phyloP scores from a whole-genome alignment of 1,140 invertebrate genomes.

The Battus philenor region DNA sequence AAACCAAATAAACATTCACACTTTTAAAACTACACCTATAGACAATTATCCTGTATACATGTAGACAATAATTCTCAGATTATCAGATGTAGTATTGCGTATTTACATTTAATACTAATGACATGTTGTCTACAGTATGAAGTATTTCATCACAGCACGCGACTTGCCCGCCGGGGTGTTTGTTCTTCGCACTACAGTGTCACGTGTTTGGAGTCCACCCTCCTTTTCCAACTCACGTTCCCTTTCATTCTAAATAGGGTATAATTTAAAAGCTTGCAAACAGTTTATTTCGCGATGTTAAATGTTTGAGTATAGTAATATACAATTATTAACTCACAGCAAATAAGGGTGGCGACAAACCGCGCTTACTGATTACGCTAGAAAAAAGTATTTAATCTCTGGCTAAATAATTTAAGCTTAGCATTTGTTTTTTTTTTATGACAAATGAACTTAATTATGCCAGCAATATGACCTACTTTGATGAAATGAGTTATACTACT shows the following conservation, averaged over 20 bases:
- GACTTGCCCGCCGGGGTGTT: slow-evolving; percentile 30
- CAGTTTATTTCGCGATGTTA: slow-evolving; percentile 9
- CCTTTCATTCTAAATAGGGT: slow-evolving; percentile 14
- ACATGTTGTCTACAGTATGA: background rate
- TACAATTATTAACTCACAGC: slow-evolving; percentile 12
- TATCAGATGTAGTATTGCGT: no score
- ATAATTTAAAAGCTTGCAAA: slow-evolving; percentile 14
- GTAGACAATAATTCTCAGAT: no score
- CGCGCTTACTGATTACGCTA: no score
- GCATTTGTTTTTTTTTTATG: no score
- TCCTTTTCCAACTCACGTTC: background rate
- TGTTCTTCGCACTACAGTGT: slow-evolving; percentile 28
- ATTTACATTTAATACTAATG: background rate
- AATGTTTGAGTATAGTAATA: slow-evolving; percentile 13
- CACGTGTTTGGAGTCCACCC: slow-evolving; percentile 5
- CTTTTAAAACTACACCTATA: no score
- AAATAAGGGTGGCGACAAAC: background rate
- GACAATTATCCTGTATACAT: no score
- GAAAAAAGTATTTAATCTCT: no score
- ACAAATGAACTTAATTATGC: no score
- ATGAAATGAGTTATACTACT: no score
- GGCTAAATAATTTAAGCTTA: no score
- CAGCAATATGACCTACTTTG: no score
- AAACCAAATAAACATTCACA: no score
- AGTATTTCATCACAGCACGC: slow-evolving; percentile 6